Conservation (phyloP, 2,888 invertebrate genomes). For the Tenthredo mesomela region DNA sequence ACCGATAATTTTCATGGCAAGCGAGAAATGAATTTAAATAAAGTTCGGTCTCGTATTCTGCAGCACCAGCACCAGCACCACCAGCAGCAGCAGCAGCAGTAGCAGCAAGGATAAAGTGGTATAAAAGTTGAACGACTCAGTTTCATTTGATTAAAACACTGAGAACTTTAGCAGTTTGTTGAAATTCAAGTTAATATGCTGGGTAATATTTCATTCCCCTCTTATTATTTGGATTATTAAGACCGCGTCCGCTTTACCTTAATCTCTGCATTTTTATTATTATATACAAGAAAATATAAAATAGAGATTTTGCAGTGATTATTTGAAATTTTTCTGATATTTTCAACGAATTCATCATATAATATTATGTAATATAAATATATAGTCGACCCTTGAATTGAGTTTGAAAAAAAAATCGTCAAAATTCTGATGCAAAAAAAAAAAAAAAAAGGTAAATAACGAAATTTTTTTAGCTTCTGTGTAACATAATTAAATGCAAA, state of each 20-base stretch:
- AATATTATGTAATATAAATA: no score
- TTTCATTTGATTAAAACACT: conserved; percentile 46
- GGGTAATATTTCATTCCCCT: conserved; percentile 35
- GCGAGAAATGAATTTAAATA: conserved; percentile 46
- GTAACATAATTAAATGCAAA: conserved; percentile 1
- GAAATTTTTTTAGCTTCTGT: no score
- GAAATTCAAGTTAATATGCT: conserved; percentile 41
- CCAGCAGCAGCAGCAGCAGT: background rate
- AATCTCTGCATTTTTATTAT: background rate
- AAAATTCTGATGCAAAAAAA: no score
- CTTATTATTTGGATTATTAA: conserved; percentile 25
- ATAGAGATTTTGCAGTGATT: background rate
- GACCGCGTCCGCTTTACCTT: background rate
- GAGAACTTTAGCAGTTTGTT: conserved; percentile 27
- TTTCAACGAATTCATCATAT: no score
- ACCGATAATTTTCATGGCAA: conserved; percentile 32
- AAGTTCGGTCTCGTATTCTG: conserved; percentile 12
- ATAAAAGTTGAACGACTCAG: conserved; percentile 42
- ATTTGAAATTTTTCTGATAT: no score
- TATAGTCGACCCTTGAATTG: no score
- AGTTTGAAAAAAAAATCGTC: no score
- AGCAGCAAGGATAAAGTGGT: conserved; percentile 18
- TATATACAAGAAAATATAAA: background rate
- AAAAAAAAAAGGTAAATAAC: background rate
- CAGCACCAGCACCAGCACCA: background rate